Base-by-base conservation (phyloP, 1,140 invertebrate genomes). In the Halesus radiatus region DNA sequence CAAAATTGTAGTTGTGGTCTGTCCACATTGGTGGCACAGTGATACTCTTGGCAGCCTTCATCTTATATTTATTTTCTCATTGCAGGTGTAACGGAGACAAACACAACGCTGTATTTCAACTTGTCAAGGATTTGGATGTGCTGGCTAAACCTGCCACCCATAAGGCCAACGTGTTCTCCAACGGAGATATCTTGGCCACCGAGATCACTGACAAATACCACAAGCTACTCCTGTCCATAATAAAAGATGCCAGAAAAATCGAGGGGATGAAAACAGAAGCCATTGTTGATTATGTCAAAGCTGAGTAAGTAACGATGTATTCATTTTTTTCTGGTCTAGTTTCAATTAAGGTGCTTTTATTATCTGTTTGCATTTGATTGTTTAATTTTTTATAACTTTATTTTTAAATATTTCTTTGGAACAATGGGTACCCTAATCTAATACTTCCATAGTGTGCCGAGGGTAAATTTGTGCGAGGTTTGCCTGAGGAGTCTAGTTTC, bases 41-140 rank as follows among this genome's bases (percentile, higher is more conserved):
- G 10, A 45, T 45, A 13, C 0, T 45, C 37, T 37, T 3, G 32
- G 32, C 3, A 37, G 7, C 32, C 37, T 10, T 45, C 37, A 45
- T 45, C 10, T 45, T 45, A 22, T 60, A 20, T 60, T 29, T 23
- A 18, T 13, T 32, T 56, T 75, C 32, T 78, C 1, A 20, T 76
- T 80, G n/a, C 80, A 89, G 88, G 88, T 92, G 96, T 83, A 96
- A 97, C 84, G 96, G 96, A 16, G 92, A 96, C 85, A 88, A 92
- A 79, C 90, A 88, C 20, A 95, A 97, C 87, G 84, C 90, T 13
- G 92, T 95, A 0, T 96, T 91, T 85, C 86, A 94, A 73, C 84
- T 93, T 50, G 93, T 92, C 0, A 91, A 92, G 68, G 88, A 91
- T 50, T 82, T 91, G 13, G 86, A 90, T 83, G 81, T 94, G 2